phyloP scores from a whole-genome alignment of 2,113 vertebrate genomes.

The Scortum barcoo region DNA sequence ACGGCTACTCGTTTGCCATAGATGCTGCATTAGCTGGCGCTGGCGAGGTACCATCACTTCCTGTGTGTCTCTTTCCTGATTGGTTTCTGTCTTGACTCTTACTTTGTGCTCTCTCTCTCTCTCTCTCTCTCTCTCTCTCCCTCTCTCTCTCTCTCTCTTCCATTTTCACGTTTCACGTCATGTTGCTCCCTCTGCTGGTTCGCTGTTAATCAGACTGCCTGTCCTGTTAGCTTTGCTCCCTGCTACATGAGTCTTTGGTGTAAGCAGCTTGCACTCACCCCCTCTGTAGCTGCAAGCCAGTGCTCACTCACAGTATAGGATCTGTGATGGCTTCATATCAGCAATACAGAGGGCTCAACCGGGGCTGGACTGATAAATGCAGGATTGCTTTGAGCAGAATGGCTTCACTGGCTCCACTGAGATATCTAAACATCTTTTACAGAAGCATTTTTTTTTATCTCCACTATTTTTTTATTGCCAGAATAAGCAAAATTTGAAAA shows the following conservation, averaged over 20 bases:
- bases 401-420: too few relatives aligned
- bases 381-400: neutral
- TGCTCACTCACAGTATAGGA: neutral
- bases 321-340: neutral
- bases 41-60: conserved; percentile 83
- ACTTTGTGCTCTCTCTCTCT: conserved; percentile 21
- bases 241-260: conserved; percentile 8
- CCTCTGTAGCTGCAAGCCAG: neutral
- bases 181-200: conserved; percentile 69
- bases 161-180: conserved; percentile 26
- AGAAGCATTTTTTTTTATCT: too few relatives aligned
- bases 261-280: conserved; percentile 12
- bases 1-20: conserved; percentile 76
- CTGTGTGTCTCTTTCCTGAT: conserved; percentile 42
- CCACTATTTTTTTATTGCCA: too few relatives aligned
- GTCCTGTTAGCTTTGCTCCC: conserved; percentile 4
- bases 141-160: neutral
- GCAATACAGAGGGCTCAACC: neutral
- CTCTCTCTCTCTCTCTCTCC: neutral
- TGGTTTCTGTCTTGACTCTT: neutral
- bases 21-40: conserved; percentile 79
- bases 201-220: conserved; percentile 72
- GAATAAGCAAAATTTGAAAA: neutral
- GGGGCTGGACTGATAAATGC: neutral
- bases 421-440: too few relatives aligned